Base-by-base conservation (phyloP, 2,888 invertebrate genomes). In the Meteorus cinctellus region DNA sequence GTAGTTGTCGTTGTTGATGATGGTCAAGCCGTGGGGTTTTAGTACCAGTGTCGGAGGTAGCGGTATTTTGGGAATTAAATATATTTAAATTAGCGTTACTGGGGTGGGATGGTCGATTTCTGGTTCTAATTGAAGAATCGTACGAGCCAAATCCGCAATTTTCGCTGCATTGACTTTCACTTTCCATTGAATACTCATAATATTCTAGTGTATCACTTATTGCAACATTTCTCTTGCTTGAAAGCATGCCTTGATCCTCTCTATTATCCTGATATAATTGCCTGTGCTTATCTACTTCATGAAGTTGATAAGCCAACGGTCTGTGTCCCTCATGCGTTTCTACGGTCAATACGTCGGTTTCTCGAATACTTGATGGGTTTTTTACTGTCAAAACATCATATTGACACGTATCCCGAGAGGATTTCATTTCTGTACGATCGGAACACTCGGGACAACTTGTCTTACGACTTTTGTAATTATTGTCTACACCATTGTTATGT, bases 141-240 rank as follows among this genome's bases (percentile, higher is more conserved):
- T 86, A 89, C 88, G 88, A 86, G 89, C 89, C 89, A 89, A 89
- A 89, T 88, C 89, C 89, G 89, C 89, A 89, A 89, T 88, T 89
- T 82, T 89, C 89, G 87, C 89, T 89, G 86, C 89, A 89, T 82
- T 89, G 89, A 85, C 89, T 89, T 85, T 89, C 89, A 86, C 89
- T 89, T 81, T 89, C 89, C 89, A 89, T 89, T 84, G 89, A 89
- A 83, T 89, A 89, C 84, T 89, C 89, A 82, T 89, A 89, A 82
- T 89, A 89, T 85, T 89, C 89, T 80, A 89, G 87, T 77, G 88
- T 89, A 80, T 89, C 89, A 83, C 90, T 90, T 87, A 87, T 90
- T 79, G 85, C 90, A 82, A 87, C 90, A 87, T 86, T 90, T 88
- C 86, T 88, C 85, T 86, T 90, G 88, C 85, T 87, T 3, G 55